Percentiles rank a stretch among this genome's conserved stretches.
Conservation (phyloP, 2,113 vertebrate species). For the chimpanzee (Pan troglodytes) region NHGRI_mPanTro3-v2.1_pri NC_072410.2:101045501-101046000, state of each 20-base stretch:
- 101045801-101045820: background rate
- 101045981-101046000: background rate
- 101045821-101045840: background rate
- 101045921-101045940: background rate
- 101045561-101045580: background rate
- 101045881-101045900: background rate
- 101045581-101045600: background rate
- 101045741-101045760: background rate
- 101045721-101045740: background rate
- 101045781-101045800: background rate
- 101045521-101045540: background rate
- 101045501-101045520: background rate
- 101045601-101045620: background rate
- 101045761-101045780: background rate
- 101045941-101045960: background rate
- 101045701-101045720: background rate
- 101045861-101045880: background rate
- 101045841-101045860: background rate
- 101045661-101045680: background rate
- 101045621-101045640: background rate
- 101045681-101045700: background rate
- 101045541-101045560: background rate
- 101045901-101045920: background rate
- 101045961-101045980: background rate
- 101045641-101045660: background rate